Conservation (phyloP, 37 sponge, comb jelly and placozoan species). For the Diacarnus erythraeanus region DNA sequence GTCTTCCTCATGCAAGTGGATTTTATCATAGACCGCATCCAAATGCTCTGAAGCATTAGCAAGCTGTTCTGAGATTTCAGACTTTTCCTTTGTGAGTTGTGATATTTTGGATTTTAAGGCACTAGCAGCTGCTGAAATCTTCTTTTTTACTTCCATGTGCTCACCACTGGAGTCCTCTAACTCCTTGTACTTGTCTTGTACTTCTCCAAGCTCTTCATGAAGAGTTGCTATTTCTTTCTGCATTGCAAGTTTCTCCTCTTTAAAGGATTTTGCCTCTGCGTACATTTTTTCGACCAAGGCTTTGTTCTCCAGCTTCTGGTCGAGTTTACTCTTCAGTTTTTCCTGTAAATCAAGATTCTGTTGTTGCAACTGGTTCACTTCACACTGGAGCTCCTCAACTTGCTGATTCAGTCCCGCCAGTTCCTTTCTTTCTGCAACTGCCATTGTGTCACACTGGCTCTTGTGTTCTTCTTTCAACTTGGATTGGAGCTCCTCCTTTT, state of each 20-base stretch:
- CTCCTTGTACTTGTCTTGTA: not conserved
- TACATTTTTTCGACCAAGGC: constrained; percentile 10
- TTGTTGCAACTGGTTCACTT: constrained; percentile 7
- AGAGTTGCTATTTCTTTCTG: not conserved
- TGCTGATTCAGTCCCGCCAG: not conserved
- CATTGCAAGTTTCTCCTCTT: constrained; percentile 3
- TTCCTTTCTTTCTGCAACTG: not conserved
- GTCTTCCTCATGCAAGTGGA: constrained; percentile 1
- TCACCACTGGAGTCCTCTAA: not conserved
- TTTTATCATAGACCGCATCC: not conserved
- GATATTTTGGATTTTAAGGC: constrained; percentile 1
- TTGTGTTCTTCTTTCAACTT: constrained; percentile 1
- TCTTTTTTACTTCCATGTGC: constrained; percentile 2
- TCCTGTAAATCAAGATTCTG: constrained; percentile 27
- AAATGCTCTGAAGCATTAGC: constrained; percentile 1
- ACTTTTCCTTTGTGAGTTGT: constrained; percentile 1
- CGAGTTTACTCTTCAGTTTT: constrained; percentile 15
- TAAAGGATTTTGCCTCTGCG: constrained; percentile 4
- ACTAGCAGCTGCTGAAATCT: not conserved
- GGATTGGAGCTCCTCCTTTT: constrained; percentile 34
- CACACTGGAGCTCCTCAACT: constrained; percentile 2
- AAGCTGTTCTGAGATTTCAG: constrained; percentile 8
- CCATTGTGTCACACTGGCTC: not conserved
- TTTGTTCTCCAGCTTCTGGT: not conserved
- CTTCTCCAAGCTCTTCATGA: not conserved